A percentile compares a stretch with the other conserved stretches of the same genome.
These are phyloP conservation scores for Steinernema scapterisci DNA, from an alignment of 2,888 invertebrate genomes.

Conservation along the genomic window DNA sequence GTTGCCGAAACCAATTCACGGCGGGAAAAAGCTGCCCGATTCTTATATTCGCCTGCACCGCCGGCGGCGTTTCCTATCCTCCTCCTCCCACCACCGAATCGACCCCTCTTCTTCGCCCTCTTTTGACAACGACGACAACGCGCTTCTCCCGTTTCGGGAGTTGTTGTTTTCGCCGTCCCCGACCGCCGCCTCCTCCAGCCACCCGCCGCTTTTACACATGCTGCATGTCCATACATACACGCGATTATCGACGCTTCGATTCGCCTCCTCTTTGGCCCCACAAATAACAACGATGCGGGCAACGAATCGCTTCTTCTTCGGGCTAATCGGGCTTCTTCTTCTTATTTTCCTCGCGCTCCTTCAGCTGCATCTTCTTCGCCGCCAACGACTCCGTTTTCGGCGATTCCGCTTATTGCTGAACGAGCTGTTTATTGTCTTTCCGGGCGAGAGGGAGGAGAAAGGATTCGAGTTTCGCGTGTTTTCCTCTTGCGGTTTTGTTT, in stretches of 20 bases:
- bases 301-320: constrained; percentile 10
- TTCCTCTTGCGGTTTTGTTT: too few species aligned
- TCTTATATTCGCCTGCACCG: background rate
- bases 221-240: background rate
- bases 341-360: background rate
- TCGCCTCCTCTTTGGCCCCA: background rate
- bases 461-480: too few species aligned
- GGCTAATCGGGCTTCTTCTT: background rate
- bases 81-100: too few species aligned
- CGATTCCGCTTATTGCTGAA: too few species aligned
- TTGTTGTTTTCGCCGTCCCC: constrained; percentile 3
- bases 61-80: background rate
- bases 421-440: too few species aligned
- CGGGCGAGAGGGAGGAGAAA: too few species aligned
- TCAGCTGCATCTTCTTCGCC: background rate
- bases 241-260: constrained; percentile 27
- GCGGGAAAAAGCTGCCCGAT: too few species aligned
- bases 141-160: constrained; percentile 30
- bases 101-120: constrained; percentile 5
- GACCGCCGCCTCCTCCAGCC: background rate
- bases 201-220: too few species aligned
- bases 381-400: too few species aligned
- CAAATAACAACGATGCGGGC: constrained; percentile 12
- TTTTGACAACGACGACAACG: too few species aligned
- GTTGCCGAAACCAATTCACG: too few species aligned